Evolutionary conservation across 2,113 vertebrate species (phyloP).

Genomic region (Muntiacus muntjak): DNA sequence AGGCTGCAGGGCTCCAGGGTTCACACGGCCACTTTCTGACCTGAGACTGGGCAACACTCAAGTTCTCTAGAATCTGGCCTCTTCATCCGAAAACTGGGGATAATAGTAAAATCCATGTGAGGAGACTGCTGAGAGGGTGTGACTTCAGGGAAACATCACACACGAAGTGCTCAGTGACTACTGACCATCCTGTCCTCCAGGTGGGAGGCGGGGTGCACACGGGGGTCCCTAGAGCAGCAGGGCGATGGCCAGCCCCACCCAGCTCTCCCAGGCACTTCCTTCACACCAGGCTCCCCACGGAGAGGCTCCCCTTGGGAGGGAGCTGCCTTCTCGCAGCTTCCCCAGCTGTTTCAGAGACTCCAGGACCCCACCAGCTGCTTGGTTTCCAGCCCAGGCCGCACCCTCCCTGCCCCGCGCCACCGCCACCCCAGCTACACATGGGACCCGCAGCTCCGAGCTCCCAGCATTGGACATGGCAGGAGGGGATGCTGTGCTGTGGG

Average conservation of each 20-base stretch:
- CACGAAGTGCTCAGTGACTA: no score
- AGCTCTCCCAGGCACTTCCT: background rate
- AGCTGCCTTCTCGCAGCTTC: background rate
- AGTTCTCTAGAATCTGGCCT: background rate
- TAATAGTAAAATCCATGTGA: background rate
- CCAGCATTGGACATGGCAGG: background rate
- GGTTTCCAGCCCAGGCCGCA: background rate
- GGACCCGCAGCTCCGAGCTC: no score
- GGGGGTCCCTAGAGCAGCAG: background rate
- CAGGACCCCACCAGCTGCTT: background rate
- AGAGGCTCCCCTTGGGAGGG: conserved; percentile 6
- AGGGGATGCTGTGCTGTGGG: background rate
- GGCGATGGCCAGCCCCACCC: background rate
- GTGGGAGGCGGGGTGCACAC: background rate
- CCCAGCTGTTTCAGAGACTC: conserved; percentile 52
- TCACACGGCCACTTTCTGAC: background rate
- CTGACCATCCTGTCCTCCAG: background rate
- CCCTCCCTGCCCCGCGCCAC: background rate
- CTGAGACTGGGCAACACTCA: background rate
- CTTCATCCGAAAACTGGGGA: background rate
- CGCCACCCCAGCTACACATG: rapidly evolving
- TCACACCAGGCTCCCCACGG: background rate
- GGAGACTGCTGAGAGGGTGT: background rate
- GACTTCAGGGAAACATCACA: background rate
- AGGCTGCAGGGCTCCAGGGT: background rate